Conservation (phyloP, 2,888 invertebrate species). For the Caradrina kadenii region DNA sequence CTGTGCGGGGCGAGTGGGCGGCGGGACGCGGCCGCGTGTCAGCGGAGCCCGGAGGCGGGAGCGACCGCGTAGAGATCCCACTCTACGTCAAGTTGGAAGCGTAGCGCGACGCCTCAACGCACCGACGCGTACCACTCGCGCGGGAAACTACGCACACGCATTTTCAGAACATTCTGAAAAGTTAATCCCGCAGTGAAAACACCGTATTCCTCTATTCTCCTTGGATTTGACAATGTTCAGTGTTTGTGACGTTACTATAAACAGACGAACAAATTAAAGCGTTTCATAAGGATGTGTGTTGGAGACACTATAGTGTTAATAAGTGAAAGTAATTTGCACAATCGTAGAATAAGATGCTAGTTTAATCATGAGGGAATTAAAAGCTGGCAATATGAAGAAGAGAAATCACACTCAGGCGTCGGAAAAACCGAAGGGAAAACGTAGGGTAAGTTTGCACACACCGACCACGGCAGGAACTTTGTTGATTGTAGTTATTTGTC, state of each 20-base stretch:
- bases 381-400: slow-evolving; percentile 73
- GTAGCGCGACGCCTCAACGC: slow-evolving; percentile 81
- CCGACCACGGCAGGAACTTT: background rate
- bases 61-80: slow-evolving; percentile 76
- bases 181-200: slow-evolving; percentile 48
- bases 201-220: slow-evolving; percentile 44
- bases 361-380: slow-evolving; percentile 59
- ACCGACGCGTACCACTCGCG: slow-evolving; percentile 38
- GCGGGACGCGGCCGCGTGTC: slow-evolving; percentile 67
- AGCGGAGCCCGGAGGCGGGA: slow-evolving; percentile 77
- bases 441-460: slow-evolving; percentile 78
- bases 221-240: slow-evolving; percentile 56
- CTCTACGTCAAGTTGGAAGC: slow-evolving; percentile 78
- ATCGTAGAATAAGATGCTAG: slow-evolving; percentile 53
- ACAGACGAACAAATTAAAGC: slow-evolving; percentile 44
- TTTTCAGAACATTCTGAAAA: slow-evolving; percentile 54
- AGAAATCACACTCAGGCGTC: slow-evolving; percentile 74
- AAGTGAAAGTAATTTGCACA: slow-evolving; percentile 61
- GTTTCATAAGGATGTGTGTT: slow-evolving; percentile 63
- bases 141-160: slow-evolving; percentile 68
- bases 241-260: slow-evolving; percentile 51
- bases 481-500: background rate
- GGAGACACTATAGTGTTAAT: slow-evolving; percentile 58
- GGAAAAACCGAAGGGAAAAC: slow-evolving; percentile 82
- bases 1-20: slow-evolving; percentile 73